Base-by-base conservation (phyloP, 1,140 invertebrate genomes). In the Apocrypta bakeri region DNA sequence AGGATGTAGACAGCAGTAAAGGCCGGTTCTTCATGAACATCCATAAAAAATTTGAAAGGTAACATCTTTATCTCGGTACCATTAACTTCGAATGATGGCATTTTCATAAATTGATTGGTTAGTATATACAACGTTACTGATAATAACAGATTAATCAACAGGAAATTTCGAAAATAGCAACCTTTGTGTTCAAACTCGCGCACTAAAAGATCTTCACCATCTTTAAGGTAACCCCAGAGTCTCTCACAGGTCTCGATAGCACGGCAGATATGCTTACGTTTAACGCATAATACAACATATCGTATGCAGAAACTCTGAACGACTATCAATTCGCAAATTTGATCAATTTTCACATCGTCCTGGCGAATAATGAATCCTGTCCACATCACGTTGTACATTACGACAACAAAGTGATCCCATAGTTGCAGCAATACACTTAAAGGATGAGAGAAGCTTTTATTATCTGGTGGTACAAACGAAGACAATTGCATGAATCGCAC, bases 11-110 rank as follows among this genome's bases (percentile, higher is more conserved):
- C 1, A n/a, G 17, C 3, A 48, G 27, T 37, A 24, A 24, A 82
- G 14, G 24, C 2, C 24, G 73, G 73, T 17, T 82, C 73, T 17
- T 82, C 80, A 9, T 82, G 33, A 21, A 82, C 37, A 1, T 82
- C 74, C 1, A 40, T 11, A 9, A 33, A 76, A 61, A 69, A 82
- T 17, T 73, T 56, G 56, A 73, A 81, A 11, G 79, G 71, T 17
- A 81, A 3, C 0, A 17, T 31, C 8, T 29, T 81, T 11, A 4
- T 21, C 29, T 24, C 31, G 1, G 79, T 73, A 6, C 33, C 56
- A 73, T 74, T 81, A 2, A 12, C 25, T 31, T 25, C 61, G 0
- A 17, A 4, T 25, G 31, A 2, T 11, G 72, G 73, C 3, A 24
- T 0, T 33, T 12, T 68, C 1, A 71, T 27, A 1, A 61, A 68